phyloP scores from a whole-genome alignment of 2,113 vertebrate species.

The Pandion haliaetus region DNA sequence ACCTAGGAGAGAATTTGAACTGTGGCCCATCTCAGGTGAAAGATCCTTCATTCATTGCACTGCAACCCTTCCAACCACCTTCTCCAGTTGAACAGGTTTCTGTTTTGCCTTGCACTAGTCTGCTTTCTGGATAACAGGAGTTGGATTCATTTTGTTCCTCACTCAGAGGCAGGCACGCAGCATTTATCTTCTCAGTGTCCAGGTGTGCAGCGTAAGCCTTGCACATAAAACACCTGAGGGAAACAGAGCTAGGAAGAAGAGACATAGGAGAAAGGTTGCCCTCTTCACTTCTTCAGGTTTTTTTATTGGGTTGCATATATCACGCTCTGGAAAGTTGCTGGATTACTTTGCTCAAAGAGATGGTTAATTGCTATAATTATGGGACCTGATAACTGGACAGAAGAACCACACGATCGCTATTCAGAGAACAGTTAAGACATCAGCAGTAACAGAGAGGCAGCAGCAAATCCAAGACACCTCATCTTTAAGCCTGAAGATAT shows the following conservation, averaged over 20 bases:
- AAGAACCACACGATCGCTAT: background rate
- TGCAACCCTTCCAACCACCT: background rate
- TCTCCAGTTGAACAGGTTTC: background rate
- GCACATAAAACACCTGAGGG: background rate
- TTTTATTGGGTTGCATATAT: background rate
- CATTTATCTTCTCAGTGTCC: background rate
- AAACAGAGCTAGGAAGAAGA: background rate
- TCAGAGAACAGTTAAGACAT: background rate
- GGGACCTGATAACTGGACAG: background rate
- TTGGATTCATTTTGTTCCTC: background rate
- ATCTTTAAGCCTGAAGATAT: background rate
- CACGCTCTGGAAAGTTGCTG: background rate
- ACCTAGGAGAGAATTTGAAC: background rate
- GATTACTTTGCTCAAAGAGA: background rate
- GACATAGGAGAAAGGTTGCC: background rate
- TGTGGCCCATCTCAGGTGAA: background rate
- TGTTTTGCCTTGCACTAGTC: background rate
- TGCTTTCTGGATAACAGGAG: background rate
- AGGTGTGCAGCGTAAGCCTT: background rate
- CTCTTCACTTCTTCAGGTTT: background rate
- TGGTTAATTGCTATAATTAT: background rate
- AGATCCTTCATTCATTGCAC: background rate
- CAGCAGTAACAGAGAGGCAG: background rate
- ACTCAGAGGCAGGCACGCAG: background rate
- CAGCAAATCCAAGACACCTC: background rate